A percentile compares a stretch with the other conserved stretches of the same genome.
phyloP scores from a whole-genome alignment of 2,113 vertebrate species.

The Alligator mississippiensis region DNA sequence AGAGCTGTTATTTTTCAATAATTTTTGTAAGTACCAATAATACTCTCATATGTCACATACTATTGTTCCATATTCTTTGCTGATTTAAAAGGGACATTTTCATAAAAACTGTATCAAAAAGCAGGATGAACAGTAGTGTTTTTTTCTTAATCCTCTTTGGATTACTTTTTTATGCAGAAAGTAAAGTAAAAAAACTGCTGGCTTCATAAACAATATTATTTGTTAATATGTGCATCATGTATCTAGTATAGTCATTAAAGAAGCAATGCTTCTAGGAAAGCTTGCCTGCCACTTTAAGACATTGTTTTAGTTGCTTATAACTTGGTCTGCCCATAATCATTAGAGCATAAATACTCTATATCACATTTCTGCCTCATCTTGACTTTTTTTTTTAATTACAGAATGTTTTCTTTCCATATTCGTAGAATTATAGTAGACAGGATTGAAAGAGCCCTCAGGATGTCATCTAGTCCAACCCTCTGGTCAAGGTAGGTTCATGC shows the following conservation, averaged over 20 bases:
- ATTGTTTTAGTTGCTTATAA: neutral
- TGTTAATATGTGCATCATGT: neutral
- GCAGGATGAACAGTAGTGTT: neutral
- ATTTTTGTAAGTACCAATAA: neutral
- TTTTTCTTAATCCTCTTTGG: neutral
- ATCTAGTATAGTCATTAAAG: neutral
- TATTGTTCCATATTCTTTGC: neutral
- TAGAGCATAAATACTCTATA: neutral
- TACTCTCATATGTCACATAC: neutral
- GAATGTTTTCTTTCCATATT: neutral
- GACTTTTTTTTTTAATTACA: neutral
- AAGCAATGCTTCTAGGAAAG: neutral
- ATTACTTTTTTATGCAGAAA: neutral
- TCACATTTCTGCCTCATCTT: neutral
- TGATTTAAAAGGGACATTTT: neutral
- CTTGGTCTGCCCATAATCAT: neutral
- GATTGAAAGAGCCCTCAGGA: too few relatives aligned
- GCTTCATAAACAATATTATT: neutral
- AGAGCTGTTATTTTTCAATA: neutral
- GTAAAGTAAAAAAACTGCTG: fast-evolving
- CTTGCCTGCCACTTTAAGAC: neutral
- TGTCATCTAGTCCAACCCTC: too few relatives aligned
- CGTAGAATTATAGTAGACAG: too few relatives aligned
- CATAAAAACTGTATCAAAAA: fast-evolving
- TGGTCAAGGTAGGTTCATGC: too few relatives aligned